Evolutionary conservation across 1,140 invertebrate species (phyloP).

Genomic region (Nasonia giraulti): DNA sequence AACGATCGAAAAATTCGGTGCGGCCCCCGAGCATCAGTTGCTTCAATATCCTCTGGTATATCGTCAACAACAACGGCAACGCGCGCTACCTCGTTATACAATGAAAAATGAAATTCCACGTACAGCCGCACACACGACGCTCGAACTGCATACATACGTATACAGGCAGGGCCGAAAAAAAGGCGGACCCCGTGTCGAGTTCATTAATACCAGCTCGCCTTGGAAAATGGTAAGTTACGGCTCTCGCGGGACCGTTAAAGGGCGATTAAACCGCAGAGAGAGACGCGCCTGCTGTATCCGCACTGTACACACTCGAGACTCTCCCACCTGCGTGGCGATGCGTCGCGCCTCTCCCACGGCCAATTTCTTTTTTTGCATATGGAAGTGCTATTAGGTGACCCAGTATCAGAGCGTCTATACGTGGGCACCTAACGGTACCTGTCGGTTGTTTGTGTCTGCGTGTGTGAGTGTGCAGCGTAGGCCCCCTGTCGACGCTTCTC

Average conservation of each 20-base stretch:
- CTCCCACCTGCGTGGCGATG: constrained; percentile 41
- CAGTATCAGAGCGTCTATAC: constrained; percentile 13
- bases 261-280: constrained; percentile 34
- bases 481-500: constrained; percentile 53
- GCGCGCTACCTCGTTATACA: constrained; percentile 9
- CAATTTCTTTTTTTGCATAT: constrained; percentile 37
- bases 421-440: constrained; percentile 56
- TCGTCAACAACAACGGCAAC: not conserved
- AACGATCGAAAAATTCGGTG: too few relatives aligned
- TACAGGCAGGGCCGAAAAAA: not conserved
- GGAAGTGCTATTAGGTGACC: constrained; percentile 44
- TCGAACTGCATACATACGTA: too few relatives aligned
- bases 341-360: constrained; percentile 24
- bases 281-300: not conserved
- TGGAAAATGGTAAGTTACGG: constrained; percentile 32
- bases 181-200: not conserved
- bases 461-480: not conserved
- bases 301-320: not conserved
- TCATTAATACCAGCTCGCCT: constrained; percentile 14
- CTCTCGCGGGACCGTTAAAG: constrained; percentile 27
- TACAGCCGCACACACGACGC: not conserved
- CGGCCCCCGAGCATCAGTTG: too few relatives aligned
- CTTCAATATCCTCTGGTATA: not conserved
- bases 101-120: constrained; percentile 33
- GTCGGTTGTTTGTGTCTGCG: constrained; percentile 6